Evolutionary conservation across 2,797 vertebrate genomes (phyloP), one percentile per base, ranked within the genome.

Genomic region (Liasis olivaceus): DNA sequence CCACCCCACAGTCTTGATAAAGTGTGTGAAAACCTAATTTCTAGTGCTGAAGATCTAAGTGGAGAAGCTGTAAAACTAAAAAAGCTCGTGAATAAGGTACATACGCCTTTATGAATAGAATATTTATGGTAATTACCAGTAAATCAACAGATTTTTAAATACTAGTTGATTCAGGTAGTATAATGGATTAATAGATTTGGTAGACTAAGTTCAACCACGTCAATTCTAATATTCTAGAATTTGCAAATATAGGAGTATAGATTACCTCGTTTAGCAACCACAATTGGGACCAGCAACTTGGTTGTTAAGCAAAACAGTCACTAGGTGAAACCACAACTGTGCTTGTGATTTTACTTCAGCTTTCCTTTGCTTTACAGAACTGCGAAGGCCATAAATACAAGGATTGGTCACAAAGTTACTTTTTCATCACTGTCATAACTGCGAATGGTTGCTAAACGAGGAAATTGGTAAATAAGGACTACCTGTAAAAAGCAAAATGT

Each of bases 61-160:
- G 98, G 98, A 96, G 98, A 99, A 97, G 97, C 99, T 94, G 90
- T 85, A 95, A 98, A 97, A 94, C 98, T 99, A 66, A 98, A 97
- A 95, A 97, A 97, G 93, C 97, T 99, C 42, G 94, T 99, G 64
- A 91, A 97, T 91, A 98, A 99, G 99, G 99, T 99, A 96, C 66
- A 94, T 96, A 4, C 64, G 47, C 92, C 77, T 0, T 15, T 85
- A 56, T 5, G 88, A 88, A 93, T 42, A n/a, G 54, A 69, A 1
- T 66, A 88, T 36, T 15, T 14, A 81, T 77, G 58, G 87, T 13
- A 60, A 87, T 72, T 42, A 12, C 3, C 59, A 4, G 56, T 31
- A 24, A 26, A 0, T 28, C 1, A 72, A 14, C 12, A 31, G 0
- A 42, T 36, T 77, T 90, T 22, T 87, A 0, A 0, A 0, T 89